Evolutionary conservation across 1,140 invertebrate genomes (phyloP), one percentile per base, ranked within the genome.

Genomic region (Piezodorus guildinii): DNA sequence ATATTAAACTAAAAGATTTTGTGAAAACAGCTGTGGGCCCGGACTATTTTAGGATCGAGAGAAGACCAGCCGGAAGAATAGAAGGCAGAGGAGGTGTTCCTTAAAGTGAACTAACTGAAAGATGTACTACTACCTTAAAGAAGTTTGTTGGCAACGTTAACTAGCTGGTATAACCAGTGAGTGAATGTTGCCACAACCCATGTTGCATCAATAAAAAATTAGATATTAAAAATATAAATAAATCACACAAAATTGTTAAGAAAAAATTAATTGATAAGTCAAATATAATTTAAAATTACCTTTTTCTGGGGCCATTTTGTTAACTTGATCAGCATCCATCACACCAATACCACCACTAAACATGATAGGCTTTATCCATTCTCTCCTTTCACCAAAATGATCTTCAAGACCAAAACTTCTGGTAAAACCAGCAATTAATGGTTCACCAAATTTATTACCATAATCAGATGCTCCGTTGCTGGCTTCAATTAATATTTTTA

Each of bases 321-420:
- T 76, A 14, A 87, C 82, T 83, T 90, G 85, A 58, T 75, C 73
- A n/a, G 82, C 82, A 70, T 93, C 87, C 78, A 98, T 86, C 14
- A 85, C 86, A 8, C 96, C 95, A 65, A 98, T 83, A 45, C 96
- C 96, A 62, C 91, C 95, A 72, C 91, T 96, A 69, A 98, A 98
- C 95, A 99, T 97, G 63, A 99, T 98, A 0, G 96, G 95, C 73
- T 99, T 99, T 0, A 98, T 87, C 79, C 88, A 99, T 76, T 98
- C 96, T 64, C 90, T 80, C 60, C 94, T 77, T 67, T 86, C 81
- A 39, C 82, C 81, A 44, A 76, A 72, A 0, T 76, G 74, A 70
- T 90, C 80, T 0, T 77, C 75, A 70, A 91, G 77, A 10, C 95
- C 95, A 76, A 93, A 98, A 0, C 94, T 90, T 62, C 95, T 80